These are phyloP conservation scores for Zaprionus camerounensis DNA, from an alignment of 1,140 invertebrate genomes.

Conservation along the genomic window DNA sequence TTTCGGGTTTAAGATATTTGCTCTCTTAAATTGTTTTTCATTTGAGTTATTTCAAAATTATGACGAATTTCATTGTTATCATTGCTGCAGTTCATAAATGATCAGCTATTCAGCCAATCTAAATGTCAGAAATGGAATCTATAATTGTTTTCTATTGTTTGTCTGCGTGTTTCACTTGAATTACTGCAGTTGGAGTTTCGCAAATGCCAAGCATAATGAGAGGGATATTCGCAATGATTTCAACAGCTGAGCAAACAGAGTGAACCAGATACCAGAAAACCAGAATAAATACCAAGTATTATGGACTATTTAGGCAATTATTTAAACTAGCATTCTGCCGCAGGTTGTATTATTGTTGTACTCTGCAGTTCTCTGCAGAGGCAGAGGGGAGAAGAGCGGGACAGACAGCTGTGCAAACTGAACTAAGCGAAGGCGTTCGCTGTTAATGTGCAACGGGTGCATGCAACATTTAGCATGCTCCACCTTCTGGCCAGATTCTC, in stretches of 20 bases:
- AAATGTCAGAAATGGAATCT: neutral
- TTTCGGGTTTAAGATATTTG: neutral
- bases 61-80: neutral
- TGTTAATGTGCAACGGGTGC: slow-evolving; percentile 69
- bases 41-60: neutral
- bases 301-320: slow-evolving; percentile 13
- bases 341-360: too few relatives aligned
- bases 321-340: slow-evolving; percentile 20
- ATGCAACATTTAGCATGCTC: slow-evolving; percentile 74
- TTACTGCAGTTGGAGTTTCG: neutral
- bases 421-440: slow-evolving; percentile 54
- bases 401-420: slow-evolving; percentile 29
- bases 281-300: neutral
- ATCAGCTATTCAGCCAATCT: neutral
- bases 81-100: neutral
- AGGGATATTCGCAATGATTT: slow-evolving; percentile 19
- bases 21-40: too few relatives aligned
- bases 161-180: slow-evolving; percentile 18
- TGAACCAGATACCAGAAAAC: slow-evolving; percentile 3
- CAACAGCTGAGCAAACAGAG: slow-evolving; percentile 23
- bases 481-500: slow-evolving; percentile 43
- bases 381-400: neutral
- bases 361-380: neutral
- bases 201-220: slow-evolving; percentile 7
- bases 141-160: slow-evolving; percentile 5